Evolutionary conservation across 2,113 vertebrate species (phyloP).

Genomic region (Marmota monax): DNA sequence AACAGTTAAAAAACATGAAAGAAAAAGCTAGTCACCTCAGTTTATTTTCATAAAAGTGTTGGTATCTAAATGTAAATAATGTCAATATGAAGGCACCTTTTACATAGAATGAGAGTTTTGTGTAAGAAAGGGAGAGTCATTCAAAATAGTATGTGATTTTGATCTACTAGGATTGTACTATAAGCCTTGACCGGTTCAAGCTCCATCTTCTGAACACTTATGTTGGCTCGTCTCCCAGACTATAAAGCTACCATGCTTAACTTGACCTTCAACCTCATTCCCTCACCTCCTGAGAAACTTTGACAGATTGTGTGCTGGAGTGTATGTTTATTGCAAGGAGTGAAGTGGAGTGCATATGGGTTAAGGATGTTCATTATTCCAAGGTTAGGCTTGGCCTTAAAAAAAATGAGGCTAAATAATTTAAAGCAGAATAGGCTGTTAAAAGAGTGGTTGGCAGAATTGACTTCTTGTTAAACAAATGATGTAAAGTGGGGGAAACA

Average conservation of each 20-base stretch:
- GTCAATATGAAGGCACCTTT: background rate
- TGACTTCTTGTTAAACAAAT: conserved; percentile 57
- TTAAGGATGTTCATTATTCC: conserved; percentile 67
- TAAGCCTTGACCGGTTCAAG: conserved; percentile 27
- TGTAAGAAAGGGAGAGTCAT: conserved; percentile 37
- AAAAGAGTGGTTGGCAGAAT: background rate
- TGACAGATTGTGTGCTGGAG: conserved; percentile 62
- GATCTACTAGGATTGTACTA: background rate
- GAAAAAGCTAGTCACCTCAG: background rate
- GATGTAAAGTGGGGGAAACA: conserved; percentile 70
- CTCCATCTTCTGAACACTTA: background rate
- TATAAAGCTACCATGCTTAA: conserved; percentile 65
- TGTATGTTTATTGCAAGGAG: conserved; percentile 67
- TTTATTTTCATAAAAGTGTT: conserved; percentile 46
- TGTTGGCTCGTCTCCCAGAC: conserved; percentile 42
- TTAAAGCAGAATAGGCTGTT: conserved; percentile 1
- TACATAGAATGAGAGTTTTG: background rate
- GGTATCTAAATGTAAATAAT: conserved; percentile 35
- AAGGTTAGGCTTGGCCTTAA: conserved; percentile 30
- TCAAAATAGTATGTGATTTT: background rate
- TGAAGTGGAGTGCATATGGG: background rate
- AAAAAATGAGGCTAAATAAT: conserved; percentile 47
- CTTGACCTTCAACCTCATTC: conserved; percentile 49
- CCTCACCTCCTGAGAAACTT: conserved; percentile 65
- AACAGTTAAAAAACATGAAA: conserved; percentile 1